Evolutionary conservation across 2,888 invertebrate genomes (phyloP).

Genomic region (Drosophila siamana): DNA sequence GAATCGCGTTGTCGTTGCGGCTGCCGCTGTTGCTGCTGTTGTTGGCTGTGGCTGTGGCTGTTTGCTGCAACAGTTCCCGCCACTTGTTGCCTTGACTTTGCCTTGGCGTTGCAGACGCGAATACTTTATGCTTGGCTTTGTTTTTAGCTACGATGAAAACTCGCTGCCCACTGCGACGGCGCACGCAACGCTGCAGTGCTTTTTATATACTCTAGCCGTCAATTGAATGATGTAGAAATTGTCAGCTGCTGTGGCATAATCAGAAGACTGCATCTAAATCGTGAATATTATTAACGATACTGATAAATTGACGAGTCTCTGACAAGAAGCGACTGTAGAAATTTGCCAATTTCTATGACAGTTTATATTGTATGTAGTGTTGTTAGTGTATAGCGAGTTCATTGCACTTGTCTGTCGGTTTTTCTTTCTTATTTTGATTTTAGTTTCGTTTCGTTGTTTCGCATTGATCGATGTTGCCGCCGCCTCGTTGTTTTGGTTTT

Average conservation of each 20-base stretch:
- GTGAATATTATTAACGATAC: background rate
- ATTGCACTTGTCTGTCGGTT: background rate
- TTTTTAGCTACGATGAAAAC: constrained; percentile 33
- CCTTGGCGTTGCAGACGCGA: constrained; percentile 34
- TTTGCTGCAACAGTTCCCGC: constrained; percentile 20
- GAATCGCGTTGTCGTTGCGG: constrained; percentile 42
- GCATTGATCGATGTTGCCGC: constrained; percentile 5
- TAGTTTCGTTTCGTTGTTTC: constrained; percentile 32
- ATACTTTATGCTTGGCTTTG: constrained; percentile 28
- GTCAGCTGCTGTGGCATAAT: background rate
- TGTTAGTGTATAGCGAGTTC: constrained; percentile 25
- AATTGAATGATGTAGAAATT: constrained; percentile 9
- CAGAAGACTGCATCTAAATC: background rate
- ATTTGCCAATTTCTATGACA: background rate
- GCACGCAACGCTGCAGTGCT: constrained; percentile 72
- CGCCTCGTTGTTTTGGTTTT: constrained; percentile 29
- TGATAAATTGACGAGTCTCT: background rate
- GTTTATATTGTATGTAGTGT: background rate
- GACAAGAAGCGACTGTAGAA: background rate
- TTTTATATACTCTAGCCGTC: constrained; percentile 28
- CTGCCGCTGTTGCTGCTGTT: constrained; percentile 7
- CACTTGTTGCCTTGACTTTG: constrained; percentile 74
- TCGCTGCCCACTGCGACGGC: constrained; percentile 37
- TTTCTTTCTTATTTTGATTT: constrained; percentile 28
- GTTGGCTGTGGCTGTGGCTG: constrained; percentile 2